Conservation (phyloP, 2,888 invertebrate species). For the Spisula subtruncata region DNA sequence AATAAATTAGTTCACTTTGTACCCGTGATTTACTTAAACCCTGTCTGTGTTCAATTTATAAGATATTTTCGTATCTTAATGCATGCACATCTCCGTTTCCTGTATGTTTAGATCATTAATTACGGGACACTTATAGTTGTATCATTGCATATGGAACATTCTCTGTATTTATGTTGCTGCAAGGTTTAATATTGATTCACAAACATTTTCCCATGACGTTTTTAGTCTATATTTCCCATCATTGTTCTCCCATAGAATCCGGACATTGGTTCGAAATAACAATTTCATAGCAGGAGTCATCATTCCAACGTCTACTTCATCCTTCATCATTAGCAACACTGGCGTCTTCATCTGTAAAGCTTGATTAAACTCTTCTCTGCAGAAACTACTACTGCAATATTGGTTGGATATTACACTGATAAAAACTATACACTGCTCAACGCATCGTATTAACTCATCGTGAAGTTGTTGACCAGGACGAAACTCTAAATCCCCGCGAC, state of each 20-base stretch:
- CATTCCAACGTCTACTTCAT: constrained; percentile 3
- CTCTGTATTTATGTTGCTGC: not conserved
- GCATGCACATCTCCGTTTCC: no score
- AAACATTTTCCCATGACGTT: constrained; percentile 38
- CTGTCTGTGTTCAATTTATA: no score
- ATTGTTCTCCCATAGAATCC: constrained; percentile 6
- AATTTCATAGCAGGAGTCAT: constrained; percentile 23
- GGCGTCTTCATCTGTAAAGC: constrained; percentile 1
- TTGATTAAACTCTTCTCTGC: constrained; percentile 20
- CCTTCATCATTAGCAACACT: constrained; percentile 30
- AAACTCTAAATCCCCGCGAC: constrained; percentile 21
- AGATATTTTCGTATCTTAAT: no score
- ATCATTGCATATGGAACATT: no score
- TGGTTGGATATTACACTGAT: constrained; percentile 5
- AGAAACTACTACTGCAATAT: constrained; percentile 11
- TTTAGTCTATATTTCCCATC: constrained; percentile 10
- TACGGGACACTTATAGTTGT: no score
- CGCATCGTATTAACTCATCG: not conserved
- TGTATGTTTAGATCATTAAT: no score
- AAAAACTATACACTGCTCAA: not conserved
- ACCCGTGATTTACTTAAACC: no score
- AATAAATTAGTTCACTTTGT: no score
- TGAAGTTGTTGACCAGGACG: not conserved
- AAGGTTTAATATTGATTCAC: constrained; percentile 23
- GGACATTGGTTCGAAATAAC: not conserved